Base-by-base conservation (phyloP, 2,888 invertebrate genomes). In the Standfussiana lucernea region DNA sequence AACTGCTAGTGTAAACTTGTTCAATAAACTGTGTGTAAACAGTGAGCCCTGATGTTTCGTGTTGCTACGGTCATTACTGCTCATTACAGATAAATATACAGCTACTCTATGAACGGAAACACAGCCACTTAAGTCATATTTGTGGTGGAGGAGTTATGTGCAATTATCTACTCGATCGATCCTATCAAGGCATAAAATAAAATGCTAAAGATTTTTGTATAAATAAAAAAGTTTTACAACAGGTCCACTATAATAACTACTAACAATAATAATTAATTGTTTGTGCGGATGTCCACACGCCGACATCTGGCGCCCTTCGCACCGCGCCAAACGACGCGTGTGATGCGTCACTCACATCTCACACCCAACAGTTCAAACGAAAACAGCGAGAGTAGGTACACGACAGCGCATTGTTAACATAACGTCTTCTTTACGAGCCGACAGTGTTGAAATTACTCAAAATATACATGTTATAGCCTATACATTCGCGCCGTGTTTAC, bases 371-470 rank as follows among this genome's bases (percentile, higher is more conserved):
- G 80, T 64, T 72, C 56, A 50, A 80, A 85, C 73, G 56, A 68
- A 59, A 42, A 45, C 56, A 59, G 8, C 40, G 40, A n/a, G n/a
- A 64, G 40, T n/a, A n/a, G n/a, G n/a, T 40, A 64, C 61, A 47
- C 42, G 72, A 40, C 28, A 56, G 68, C 77, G 24, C 64, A 65
- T 81, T 85, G 75, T 68, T 73, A 62, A 59, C 61, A 68, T 80
- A 24, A 84, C 56, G 56, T 5, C 42, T 10, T 8, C 28, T 67
- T 67, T 67, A 80, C 61, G 81, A 80, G n/a, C 28, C 21, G n/a
- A 64, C 50, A 45, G 37, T 85, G 74, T 72, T 80, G 67, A 72
- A 80, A 67, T 67, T 32, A 85, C 85, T 85, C 42, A 56, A 80
- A 80, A 84, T 59, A 50, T 28, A 53, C 53, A 47, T 28, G 56